These are phyloP conservation scores for Pollachius pollachius DNA, from an alignment of 2,113 vertebrate species.

Conservation along the genomic window DNA sequence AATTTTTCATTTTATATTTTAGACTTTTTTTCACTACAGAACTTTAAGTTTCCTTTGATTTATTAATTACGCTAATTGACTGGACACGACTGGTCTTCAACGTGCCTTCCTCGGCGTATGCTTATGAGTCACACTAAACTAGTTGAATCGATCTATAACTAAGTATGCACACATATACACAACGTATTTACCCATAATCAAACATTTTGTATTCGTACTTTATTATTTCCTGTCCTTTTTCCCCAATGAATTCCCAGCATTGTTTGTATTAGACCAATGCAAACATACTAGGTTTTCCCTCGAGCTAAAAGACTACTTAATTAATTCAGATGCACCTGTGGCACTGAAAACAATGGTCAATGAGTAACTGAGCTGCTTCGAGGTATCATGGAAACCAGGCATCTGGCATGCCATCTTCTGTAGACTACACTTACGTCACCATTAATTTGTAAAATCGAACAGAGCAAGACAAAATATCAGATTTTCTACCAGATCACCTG, in stretches of 20 bases:
- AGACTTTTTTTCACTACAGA: too few species aligned
- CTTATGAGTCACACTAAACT: not conserved
- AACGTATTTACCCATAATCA: conserved; percentile 16
- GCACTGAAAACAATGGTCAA: conserved; percentile 13
- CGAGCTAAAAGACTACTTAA: conserved; percentile 4
- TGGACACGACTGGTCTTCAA: conserved; percentile 17
- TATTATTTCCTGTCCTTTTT: not conserved
- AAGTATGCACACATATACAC: conserved; percentile 31
- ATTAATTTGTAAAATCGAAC: too few species aligned
- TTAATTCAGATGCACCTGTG: conserved; percentile 16
- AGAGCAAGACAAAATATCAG: too few species aligned
- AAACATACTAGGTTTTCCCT: conserved; percentile 21
- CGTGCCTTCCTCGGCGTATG: conserved; percentile 1
- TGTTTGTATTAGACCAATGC: not conserved
- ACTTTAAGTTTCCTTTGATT: too few species aligned
- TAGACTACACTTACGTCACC: not conserved
- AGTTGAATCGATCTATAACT: conserved; percentile 34
- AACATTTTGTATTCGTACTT: conserved; percentile 12
- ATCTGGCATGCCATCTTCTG: not conserved
- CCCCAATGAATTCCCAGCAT: not conserved
- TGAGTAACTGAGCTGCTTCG: conserved; percentile 32
- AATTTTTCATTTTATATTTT: too few species aligned
- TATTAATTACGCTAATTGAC: too few species aligned
- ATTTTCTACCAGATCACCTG: too few species aligned
- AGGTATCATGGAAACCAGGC: conserved; percentile 5